Evolutionary conservation across 2,888 invertebrate species (phyloP), one percentile per base, ranked within the genome.

Genomic region (Eristalinus aeneus): DNA sequence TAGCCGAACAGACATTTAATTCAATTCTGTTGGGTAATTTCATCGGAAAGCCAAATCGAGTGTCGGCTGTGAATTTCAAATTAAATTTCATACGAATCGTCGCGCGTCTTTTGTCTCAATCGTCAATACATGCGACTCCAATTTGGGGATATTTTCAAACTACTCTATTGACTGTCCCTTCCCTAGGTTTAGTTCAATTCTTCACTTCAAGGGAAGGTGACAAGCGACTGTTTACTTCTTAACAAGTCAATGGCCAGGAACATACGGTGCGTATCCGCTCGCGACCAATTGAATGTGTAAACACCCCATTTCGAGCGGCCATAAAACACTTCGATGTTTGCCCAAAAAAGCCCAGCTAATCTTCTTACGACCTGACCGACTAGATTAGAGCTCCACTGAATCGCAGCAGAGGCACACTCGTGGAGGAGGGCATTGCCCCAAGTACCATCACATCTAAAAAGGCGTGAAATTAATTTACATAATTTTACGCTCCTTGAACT

Each of bases 381-480:
- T 39, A 82, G 86, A 86, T 82, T 82, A 86, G 77, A 77, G 74
- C 71, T 27, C 71, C 82, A 67, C 61, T 74, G 73, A 78, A 64
- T 72, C 76, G 75, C 74, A 58, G 72, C 20, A 32, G 56, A 53
- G 39, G 68, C 32, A 84, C 65, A 8, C 27, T 27, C 5, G 2
- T 27, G 27, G 23, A 56, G 63, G 31, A 77, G 71, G 78, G 74
- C 77, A 86, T 74, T 82, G 82, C 77, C 74, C 76, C 69, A 82
- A 69, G 73, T 86, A 12, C 77, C 77, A 81, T 69, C 73, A 90
- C 91, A 91, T 91, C 91, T 92, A 92, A 92, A 92, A 92, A 92
- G 92, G 92, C 92, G 92, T 92, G 92, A 92, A 92, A 92, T 92
- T 92, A 92, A 92, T 92, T 92, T 92, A 92, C 92, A 92, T 92